Evolutionary conservation across 2,888 invertebrate genomes (phyloP), one percentile per base, ranked within the genome.

Genomic region (Heliconius hortense): DNA sequence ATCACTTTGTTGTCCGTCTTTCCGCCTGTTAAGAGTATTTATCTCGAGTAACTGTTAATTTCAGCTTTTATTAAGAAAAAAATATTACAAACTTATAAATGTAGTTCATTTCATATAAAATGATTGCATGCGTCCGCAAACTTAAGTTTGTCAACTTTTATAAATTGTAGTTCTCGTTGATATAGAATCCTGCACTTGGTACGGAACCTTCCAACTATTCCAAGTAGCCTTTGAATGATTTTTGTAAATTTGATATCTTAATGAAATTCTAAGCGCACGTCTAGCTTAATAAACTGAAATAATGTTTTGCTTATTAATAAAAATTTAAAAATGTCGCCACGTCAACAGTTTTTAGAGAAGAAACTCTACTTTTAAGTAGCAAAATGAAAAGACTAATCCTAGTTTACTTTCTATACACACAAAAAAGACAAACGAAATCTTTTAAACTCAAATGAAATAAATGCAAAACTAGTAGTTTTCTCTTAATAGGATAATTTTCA

Each of bases 401-500:
- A n/a, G n/a, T 53, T 53, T 39, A 66, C 15, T 66, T 66, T 35
- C 35, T 39, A 13, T 3, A 24, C 11, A 53, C 21, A 24, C 10
- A 28, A 13, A 28, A 13, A 53, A 31, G 28, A 53, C 53, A 69
- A 31, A 56, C n/a, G 28, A 69, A 56, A 69, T n/a, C 68, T 68
- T 28, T 69, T 53, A 69, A 69, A 3, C 15, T 21, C n/a, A 69
- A 69, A 53, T 69, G 53, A 56, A 69, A 69, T 31, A 26, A 69
- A 69, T 60, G 39, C 39, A 59, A 71, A 71, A 39, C 71, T 60
- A 39, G 39, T 60, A 35, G 59, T 59, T 21, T 60, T 60, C 39
- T 26, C 63, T 43, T 74, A 64, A 74, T 74, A 74, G 35, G 56
- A 70, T 70, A 59, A 35, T 62, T 62, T 63, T 63, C 48, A 63